Conservation (phyloP, 2,888 invertebrate genomes). For the Tetropium fuscum region DNA sequence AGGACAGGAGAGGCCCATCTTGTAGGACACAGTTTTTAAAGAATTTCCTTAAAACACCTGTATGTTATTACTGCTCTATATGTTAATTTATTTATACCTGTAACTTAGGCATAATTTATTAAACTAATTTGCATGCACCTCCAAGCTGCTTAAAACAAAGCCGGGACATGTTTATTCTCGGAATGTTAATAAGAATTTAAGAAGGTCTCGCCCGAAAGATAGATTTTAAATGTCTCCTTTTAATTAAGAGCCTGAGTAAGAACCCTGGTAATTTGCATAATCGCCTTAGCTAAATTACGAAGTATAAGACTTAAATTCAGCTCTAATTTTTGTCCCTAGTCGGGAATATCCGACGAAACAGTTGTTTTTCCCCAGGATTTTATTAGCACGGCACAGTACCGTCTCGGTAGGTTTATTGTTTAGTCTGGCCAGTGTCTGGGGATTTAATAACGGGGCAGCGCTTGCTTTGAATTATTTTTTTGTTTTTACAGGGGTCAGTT, state of each 20-base stretch:
- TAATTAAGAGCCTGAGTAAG: slow-evolving; percentile 39
- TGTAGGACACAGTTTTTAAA: too few relatives aligned
- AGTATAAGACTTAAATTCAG: slow-evolving; percentile 31
- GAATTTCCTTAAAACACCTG: too few relatives aligned
- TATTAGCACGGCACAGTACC: background rate
- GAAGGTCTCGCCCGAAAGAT: slow-evolving; percentile 14
- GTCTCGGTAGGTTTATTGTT: background rate
- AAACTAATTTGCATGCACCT: background rate
- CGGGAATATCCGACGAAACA: too few relatives aligned
- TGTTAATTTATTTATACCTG: too few relatives aligned
- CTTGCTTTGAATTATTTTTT: too few relatives aligned
- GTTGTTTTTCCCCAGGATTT: too few relatives aligned
- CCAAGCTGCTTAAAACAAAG: background rate
- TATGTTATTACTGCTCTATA: too few relatives aligned
- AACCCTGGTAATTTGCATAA: slow-evolving; percentile 37
- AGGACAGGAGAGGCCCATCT: too few relatives aligned
- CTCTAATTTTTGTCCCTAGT: slow-evolving; percentile 23
- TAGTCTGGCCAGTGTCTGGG: too few relatives aligned
- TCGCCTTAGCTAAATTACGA: slow-evolving; percentile 38
- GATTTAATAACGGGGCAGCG: too few relatives aligned
- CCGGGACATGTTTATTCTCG: background rate
- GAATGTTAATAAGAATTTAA: slow-evolving; percentile 4
- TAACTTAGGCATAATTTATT: too few relatives aligned
- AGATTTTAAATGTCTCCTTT: slow-evolving; percentile 38
- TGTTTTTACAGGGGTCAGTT: too few relatives aligned